These are phyloP conservation scores for Phalacrocorax carbo DNA, from an alignment of 2,113 vertebrate species.

Conservation along the genomic window DNA sequence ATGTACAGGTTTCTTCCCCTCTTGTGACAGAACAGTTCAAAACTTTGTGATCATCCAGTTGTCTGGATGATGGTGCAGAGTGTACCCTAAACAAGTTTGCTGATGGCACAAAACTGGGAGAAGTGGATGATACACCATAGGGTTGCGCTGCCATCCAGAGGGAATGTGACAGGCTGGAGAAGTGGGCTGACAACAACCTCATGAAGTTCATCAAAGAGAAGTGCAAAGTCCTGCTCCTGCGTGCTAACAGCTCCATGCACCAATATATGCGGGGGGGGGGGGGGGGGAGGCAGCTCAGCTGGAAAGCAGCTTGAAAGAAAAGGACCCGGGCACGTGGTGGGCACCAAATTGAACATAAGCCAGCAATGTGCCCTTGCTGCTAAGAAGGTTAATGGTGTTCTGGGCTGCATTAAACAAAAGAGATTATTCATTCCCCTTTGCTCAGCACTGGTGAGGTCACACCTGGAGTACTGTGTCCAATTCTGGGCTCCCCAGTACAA, in stretches of 20 bases:
- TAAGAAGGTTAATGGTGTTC: not conserved
- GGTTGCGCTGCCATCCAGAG: not conserved
- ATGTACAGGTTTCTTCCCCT: not conserved
- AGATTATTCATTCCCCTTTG: not conserved
- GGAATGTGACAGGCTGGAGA: not conserved
- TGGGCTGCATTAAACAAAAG: not conserved
- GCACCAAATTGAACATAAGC: not conserved
- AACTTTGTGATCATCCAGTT: not conserved
- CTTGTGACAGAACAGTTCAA: not conserved
- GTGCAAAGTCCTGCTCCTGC: not conserved
- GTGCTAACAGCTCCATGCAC: not conserved
- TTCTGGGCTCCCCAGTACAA: not conserved
- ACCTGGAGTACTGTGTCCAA: not conserved
- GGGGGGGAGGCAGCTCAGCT: not conserved
- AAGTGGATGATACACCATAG: too few species aligned
- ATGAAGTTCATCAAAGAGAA: not conserved
- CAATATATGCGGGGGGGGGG: too few species aligned
- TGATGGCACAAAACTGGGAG: not conserved
- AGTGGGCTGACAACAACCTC: not conserved
- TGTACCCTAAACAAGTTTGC: not conserved
- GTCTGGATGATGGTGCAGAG: not conserved
- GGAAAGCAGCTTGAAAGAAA: not conserved
- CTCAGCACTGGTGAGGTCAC: not conserved
- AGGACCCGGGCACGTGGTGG: not conserved
- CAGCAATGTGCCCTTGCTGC: not conserved